Evolutionary conservation across 2,888 invertebrate species (phyloP).

Genomic region (Cryptocephalus primarius): DNA sequence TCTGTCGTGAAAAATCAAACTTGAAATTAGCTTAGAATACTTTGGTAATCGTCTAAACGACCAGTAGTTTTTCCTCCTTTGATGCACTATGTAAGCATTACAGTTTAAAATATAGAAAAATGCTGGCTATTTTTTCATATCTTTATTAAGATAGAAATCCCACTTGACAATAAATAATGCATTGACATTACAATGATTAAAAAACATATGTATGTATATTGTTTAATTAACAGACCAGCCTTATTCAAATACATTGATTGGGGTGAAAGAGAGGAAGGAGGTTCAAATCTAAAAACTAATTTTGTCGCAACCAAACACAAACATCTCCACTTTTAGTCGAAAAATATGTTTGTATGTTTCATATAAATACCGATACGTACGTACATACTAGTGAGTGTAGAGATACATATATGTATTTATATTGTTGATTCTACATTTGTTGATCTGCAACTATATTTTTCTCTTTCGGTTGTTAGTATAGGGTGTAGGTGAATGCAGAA

Average conservation of each 20-base stretch:
- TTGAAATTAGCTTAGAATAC: no score
- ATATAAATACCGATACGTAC: not conserved
- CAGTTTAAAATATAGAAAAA: no score
- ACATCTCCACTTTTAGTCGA: no score
- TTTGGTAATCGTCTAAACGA: no score
- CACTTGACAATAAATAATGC: constrained; percentile 29
- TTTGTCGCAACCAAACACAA: no score
- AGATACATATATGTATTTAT: not conserved
- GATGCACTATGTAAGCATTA: no score
- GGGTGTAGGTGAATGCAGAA: constrained; percentile 12
- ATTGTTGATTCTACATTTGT: not conserved
- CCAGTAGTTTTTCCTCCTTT: no score
- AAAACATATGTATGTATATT: constrained; percentile 31
- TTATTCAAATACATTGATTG: constrained; percentile 19
- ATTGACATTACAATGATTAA: constrained; percentile 27
- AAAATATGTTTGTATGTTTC: not conserved
- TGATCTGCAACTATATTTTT: constrained; percentile 36
- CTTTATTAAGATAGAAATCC: constrained; percentile 35
- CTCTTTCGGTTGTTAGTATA: constrained; percentile 26
- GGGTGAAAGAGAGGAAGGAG: no score
- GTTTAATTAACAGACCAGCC: constrained; percentile 29
- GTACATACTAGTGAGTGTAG: not conserved
- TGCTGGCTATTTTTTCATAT: constrained; percentile 13
- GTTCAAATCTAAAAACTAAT: constrained; percentile 5
- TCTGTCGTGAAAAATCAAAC: no score